Conservation (phyloP, 2,888 invertebrate genomes). For the Baccha elongata region DNA sequence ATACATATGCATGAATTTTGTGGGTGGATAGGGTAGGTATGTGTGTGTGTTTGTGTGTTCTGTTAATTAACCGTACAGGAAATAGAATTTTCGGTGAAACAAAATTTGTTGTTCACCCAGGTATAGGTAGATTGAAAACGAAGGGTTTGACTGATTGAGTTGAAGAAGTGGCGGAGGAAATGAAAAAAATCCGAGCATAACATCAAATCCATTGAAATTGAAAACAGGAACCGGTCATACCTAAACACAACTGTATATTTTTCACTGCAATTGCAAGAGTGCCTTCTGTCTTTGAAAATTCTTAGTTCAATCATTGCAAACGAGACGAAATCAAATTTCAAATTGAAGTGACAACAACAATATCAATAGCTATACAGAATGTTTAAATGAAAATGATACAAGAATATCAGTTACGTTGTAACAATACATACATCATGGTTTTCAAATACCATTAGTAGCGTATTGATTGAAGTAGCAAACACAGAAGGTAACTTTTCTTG, state of each 20-base stretch:
- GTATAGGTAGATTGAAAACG: background rate
- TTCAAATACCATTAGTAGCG: slow-evolving; percentile 7
- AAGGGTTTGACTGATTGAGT: background rate
- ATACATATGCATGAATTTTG: background rate
- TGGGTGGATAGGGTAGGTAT: background rate
- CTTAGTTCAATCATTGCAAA: background rate
- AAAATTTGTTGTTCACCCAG: background rate
- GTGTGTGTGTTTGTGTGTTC: background rate
- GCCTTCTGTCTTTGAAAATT: slow-evolving; percentile 11
- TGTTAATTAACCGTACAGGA: slow-evolving; percentile 37
- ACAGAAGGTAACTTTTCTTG: background rate
- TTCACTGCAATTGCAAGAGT: background rate
- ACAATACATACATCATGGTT: background rate
- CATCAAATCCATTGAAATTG: background rate
- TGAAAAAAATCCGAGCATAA: background rate
- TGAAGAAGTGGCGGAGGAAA: background rate
- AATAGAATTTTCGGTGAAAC: slow-evolving; percentile 33
- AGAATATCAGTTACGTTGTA: background rate
- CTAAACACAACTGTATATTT: background rate
- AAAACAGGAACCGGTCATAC: background rate
- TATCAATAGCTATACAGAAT: background rate
- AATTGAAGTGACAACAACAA: slow-evolving; percentile 54
- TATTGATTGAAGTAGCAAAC: background rate
- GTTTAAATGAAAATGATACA: slow-evolving; percentile 20
- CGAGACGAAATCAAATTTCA: slow-evolving; percentile 51